These are phyloP conservation scores for Sebastes iracundus DNA, from an alignment of 2,797 vertebrate genomes.

Conservation along the genomic window DNA sequence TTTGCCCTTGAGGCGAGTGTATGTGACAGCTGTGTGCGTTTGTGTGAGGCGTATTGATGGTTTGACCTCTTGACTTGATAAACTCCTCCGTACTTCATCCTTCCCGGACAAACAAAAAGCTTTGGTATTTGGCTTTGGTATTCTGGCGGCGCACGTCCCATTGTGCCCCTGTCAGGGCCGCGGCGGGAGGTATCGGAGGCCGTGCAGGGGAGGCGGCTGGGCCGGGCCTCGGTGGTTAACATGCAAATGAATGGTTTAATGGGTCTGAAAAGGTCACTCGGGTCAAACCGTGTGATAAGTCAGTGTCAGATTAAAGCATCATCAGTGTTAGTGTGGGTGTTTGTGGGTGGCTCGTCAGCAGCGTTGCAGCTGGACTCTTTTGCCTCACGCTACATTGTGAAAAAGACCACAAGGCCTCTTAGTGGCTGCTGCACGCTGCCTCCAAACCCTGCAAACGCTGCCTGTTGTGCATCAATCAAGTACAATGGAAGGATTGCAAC, in stretches of 20 bases:
- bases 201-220: background rate
- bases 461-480: conserved; percentile 29
- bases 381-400: conserved; percentile 35
- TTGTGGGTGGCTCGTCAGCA: conserved; percentile 39
- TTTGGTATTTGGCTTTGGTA: conserved; percentile 22
- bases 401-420: background rate
- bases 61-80: conserved; percentile 74
- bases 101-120: conserved; percentile 60
- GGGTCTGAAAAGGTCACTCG: conserved; percentile 53
- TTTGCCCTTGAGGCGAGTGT: conserved; percentile 18
- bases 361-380: conserved; percentile 55
- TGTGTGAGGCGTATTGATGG: conserved; percentile 53
- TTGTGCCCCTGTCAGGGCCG: conserved; percentile 61
- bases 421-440: background rate
- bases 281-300: conserved; percentile 79
- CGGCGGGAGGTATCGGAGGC: conserved; percentile 26
- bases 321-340: conserved; percentile 24
- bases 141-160: conserved; percentile 45
- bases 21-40: conserved; percentile 42
- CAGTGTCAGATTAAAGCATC: conserved; percentile 62
- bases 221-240: conserved; percentile 71
- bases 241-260: conserved; percentile 81
- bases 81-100: conserved; percentile 69
- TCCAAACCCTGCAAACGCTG: background rate
- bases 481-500: background rate